Base-by-base conservation (phyloP, 2,888 invertebrate genomes). In the Patella caerulea region DNA sequence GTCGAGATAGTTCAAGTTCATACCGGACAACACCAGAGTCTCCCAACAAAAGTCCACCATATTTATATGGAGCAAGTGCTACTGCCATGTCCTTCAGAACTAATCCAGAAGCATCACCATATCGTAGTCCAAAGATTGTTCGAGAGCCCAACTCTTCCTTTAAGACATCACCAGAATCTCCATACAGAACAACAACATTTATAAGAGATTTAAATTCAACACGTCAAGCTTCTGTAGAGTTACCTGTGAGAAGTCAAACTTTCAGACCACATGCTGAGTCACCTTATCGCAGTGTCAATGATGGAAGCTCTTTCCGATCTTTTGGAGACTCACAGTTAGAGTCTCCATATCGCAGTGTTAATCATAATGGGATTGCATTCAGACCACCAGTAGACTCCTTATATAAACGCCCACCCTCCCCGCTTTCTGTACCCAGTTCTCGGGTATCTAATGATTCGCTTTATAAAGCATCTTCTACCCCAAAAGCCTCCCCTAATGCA, bases 401-500 rank as follows among this genome's bases (percentile, higher is more conserved):
- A 45, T 83, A 83, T 78, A 83, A 82, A 77, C 78, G 83, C 3
- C 83, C 83, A 34, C 81, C 83, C 15, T 83, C 83, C 3, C 83
- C 83, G 1, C 75, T 83, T 14, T 83, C 82, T 29, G 80, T 79
- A 29, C 78, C 82, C 65, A 80, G 80, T 2, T 82, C 84, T 14
- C 77, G 80, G 65, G 76, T 82, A 74, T 82, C 84, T 24, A 84
- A 72, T 70, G 83, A 84, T 69, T 81, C 82, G 55, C 75, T 83
- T 12, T 81, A 83, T 71, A 72, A 81, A 72, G 78, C 82, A n/a
- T 82, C 82, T 5, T 82, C 81, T 24, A 82, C 82, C 9, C 83
- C 83, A 1, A 73, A 82, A 34, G 79, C 81, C 12, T 83, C 83
- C 15, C 84, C 83, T 55, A 77, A 81, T 12, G 75, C 79, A 53